phyloP scores from a whole-genome alignment of 1,140 invertebrate species.

The Whitmania pigra region DNA sequence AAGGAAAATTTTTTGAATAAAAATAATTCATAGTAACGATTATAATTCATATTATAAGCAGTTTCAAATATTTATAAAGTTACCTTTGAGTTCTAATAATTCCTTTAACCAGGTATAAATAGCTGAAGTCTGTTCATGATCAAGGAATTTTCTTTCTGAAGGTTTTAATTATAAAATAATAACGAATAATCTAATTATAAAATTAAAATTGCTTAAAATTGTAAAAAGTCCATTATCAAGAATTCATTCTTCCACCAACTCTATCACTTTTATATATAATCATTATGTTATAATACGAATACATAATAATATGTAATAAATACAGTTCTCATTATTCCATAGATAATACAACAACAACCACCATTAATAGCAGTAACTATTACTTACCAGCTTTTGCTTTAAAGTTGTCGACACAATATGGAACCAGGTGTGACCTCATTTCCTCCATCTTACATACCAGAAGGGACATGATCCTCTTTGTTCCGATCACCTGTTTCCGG shows the following conservation, averaged over 20 bases:
- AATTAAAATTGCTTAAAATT: not conserved
- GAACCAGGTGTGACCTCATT: slow-evolving; percentile 25
- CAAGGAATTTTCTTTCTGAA: not conserved
- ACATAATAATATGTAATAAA: not conserved
- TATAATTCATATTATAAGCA: too few relatives aligned
- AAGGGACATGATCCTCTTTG: slow-evolving; percentile 29
- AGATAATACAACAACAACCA: too few relatives aligned
- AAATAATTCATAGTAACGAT: too few relatives aligned
- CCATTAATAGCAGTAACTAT: too few relatives aligned
- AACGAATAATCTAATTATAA: not conserved
- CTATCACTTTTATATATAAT: too few relatives aligned
- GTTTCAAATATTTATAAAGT: too few relatives aligned
- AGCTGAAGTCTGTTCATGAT: not conserved
- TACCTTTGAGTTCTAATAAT: not conserved
- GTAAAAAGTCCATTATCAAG: not conserved
- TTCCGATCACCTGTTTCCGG: slow-evolving; percentile 27
- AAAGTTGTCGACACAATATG: slow-evolving; percentile 14
- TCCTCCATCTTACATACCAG: slow-evolving; percentile 28
- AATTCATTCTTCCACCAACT: too few relatives aligned
- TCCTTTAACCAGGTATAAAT: not conserved
- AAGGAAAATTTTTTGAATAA: too few relatives aligned
- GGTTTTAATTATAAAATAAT: slow-evolving; percentile 1
- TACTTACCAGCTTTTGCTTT: slow-evolving; percentile 4
- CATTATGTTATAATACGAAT: not conserved
- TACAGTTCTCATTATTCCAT: too few relatives aligned